Evolutionary conservation across 1,140 invertebrate species (phyloP).

Genomic region (Globodera ellingtonae): DNA sequence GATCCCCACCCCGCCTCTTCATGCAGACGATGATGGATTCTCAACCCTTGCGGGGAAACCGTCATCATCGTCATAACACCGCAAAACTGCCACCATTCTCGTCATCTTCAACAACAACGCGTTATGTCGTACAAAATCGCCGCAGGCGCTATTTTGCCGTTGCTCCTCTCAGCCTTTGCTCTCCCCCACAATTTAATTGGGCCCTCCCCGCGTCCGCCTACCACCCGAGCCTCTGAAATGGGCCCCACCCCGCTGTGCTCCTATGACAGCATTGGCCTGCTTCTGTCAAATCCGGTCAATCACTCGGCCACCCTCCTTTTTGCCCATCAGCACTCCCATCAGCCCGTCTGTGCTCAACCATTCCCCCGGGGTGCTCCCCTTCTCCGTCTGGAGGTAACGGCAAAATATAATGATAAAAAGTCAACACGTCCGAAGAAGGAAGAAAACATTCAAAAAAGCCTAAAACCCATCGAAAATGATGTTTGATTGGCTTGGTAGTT

Average conservation of each 20-base stretch:
- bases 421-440: too few species aligned
- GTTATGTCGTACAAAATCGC: neutral
- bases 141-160: neutral
- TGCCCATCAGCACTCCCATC: slow-evolving; percentile 12
- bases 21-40: neutral
- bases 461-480: too few species aligned
- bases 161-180: neutral
- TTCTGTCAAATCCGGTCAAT: slow-evolving; percentile 7
- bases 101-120: neutral
- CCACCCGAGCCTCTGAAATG: neutral
- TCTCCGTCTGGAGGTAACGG: slow-evolving; percentile 11
- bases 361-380: slow-evolving; percentile 19
- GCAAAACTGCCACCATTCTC: neutral
- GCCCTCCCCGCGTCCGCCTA: too few species aligned
- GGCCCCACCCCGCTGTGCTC: slow-evolving; percentile 10
- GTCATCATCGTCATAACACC: neutral
- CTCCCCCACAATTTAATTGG: neutral
- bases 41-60: neutral
- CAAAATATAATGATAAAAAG: too few species aligned
- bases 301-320: slow-evolving; percentile 6
- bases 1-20: neutral
- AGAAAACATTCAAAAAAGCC: too few species aligned
- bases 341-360: slow-evolving; percentile 12
- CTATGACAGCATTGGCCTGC: slow-evolving; percentile 16
- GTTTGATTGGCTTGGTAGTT: too few species aligned